phyloP scores from a whole-genome alignment of 2,888 invertebrate genomes.

The Heliconius ethilla region DNA sequence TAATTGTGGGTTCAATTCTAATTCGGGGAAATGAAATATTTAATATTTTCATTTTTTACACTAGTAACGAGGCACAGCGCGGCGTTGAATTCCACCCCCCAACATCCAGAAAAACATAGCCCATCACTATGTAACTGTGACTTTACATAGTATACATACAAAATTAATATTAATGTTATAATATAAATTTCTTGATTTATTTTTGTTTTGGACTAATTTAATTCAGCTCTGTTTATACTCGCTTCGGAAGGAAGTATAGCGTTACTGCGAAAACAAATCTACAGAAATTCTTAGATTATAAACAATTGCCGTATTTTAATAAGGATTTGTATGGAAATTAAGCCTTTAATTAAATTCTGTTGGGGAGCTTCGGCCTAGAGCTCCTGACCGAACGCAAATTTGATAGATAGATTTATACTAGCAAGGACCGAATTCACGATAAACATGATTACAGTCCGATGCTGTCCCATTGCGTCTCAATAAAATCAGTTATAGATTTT shows the following conservation, averaged over 20 bases:
- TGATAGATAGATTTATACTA: conserved; percentile 43
- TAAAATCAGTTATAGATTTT: too few species aligned
- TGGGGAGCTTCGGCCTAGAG: conserved; percentile 39
- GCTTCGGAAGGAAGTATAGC: conserved; percentile 34
- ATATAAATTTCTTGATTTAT: conserved; percentile 24
- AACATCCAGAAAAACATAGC: too few species aligned
- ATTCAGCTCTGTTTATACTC: conserved; percentile 31
- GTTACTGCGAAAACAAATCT: conserved; percentile 41
- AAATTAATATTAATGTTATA: not conserved
- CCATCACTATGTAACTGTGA: too few species aligned
- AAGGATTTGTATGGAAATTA: conserved; percentile 46
- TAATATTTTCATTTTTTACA: not conserved
- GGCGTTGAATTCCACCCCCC: too few species aligned
- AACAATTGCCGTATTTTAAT: conserved; percentile 48
- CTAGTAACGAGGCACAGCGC: not conserved
- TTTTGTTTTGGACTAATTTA: conserved; percentile 34
- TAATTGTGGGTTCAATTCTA: not conserved
- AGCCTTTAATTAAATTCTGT: conserved; percentile 52
- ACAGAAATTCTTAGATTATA: conserved; percentile 44
- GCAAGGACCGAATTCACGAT: too few species aligned
- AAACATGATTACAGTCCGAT: too few species aligned
- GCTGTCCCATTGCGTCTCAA: too few species aligned
- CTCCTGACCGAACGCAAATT: conserved; percentile 20
- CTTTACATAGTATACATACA: not conserved
- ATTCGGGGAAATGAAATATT: not conserved